Percentiles rank a stretch among this genome's conserved stretches.
Evolutionary conservation across 2,888 invertebrate species (phyloP).

Genomic region (Leptopterna dolabrata): DNA sequence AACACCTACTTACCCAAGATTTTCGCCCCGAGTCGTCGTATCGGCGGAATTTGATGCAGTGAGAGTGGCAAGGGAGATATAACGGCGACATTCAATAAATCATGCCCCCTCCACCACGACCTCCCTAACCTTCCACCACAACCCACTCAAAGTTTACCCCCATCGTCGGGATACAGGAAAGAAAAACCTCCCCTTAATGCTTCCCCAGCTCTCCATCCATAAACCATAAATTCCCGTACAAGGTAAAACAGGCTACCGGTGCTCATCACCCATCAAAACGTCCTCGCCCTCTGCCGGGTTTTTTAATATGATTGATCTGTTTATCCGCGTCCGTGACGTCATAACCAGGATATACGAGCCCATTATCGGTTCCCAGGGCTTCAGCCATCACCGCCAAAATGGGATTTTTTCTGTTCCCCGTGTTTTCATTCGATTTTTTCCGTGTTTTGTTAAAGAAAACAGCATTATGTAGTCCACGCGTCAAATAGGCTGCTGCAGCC

Average conservation of each 20-base stretch:
- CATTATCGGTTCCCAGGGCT: conserved; percentile 3
- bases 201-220: conserved; percentile 17
- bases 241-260: not conserved
- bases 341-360: conserved; percentile 23
- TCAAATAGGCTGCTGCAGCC: too few species aligned
- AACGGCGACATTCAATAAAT: conserved; percentile 25
- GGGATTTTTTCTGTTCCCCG: not conserved
- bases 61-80: not conserved
- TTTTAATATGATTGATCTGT: conserved; percentile 47
- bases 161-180: not conserved
- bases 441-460: too few species aligned
- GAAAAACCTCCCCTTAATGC: not conserved
- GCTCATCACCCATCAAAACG: not conserved
- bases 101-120: not conserved
- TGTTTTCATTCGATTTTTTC: too few species aligned
- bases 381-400: not conserved
- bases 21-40: not conserved
- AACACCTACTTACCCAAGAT: too few species aligned
- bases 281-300: not conserved
- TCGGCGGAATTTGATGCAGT: not conserved
- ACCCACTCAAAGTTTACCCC: not conserved
- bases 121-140: not conserved
- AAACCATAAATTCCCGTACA: conserved; percentile 27
- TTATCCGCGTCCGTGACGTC: conserved; percentile 34
- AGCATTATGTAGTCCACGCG: too few species aligned